A percentile compares a stretch with the other conserved stretches of the same genome.
These are phyloP conservation scores for Toxotes jaculatrix DNA, from an alignment of 2,113 vertebrate species.

Conservation along the genomic window DNA sequence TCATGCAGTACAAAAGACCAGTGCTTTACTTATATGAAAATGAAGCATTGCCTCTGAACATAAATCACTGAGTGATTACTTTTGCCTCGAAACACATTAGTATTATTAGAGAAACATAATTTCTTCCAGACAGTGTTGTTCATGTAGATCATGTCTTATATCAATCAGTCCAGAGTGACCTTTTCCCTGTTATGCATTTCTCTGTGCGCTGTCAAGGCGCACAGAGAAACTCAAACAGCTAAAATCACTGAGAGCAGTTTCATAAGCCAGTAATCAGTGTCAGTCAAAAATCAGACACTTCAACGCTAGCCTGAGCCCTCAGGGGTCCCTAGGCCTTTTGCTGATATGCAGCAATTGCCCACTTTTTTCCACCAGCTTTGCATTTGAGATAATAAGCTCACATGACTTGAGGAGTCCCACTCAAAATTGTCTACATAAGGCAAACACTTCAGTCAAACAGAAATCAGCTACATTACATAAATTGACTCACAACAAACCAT, in stretches of 20 bases:
- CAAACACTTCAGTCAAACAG: background rate
- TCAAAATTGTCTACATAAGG: background rate
- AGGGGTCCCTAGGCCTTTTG: background rate
- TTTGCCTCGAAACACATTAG: background rate
- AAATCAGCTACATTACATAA: conserved; percentile 26
- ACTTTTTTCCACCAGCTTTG: conserved; percentile 13
- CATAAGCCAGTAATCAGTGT: conserved; percentile 3
- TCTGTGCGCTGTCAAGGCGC: background rate
- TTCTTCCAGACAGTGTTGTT: background rate
- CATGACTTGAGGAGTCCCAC: background rate
- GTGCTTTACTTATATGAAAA: too few species aligned
- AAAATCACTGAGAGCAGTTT: conserved; percentile 11
- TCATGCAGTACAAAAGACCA: too few species aligned
- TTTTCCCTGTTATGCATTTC: conserved; percentile 9
- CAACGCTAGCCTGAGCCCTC: background rate
- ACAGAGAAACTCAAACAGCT: background rate
- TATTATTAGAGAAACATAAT: background rate
- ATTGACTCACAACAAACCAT: conserved; percentile 15
- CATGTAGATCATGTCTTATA: conserved; percentile 22
- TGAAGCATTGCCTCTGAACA: too few species aligned
- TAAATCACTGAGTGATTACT: background rate
- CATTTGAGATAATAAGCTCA: background rate
- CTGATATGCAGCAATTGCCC: background rate
- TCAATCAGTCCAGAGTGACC: conserved; percentile 21
- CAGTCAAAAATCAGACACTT: conserved; percentile 27